Base-by-base conservation (phyloP, 2,113 vertebrate genomes). In the Nestor notabilis region DNA sequence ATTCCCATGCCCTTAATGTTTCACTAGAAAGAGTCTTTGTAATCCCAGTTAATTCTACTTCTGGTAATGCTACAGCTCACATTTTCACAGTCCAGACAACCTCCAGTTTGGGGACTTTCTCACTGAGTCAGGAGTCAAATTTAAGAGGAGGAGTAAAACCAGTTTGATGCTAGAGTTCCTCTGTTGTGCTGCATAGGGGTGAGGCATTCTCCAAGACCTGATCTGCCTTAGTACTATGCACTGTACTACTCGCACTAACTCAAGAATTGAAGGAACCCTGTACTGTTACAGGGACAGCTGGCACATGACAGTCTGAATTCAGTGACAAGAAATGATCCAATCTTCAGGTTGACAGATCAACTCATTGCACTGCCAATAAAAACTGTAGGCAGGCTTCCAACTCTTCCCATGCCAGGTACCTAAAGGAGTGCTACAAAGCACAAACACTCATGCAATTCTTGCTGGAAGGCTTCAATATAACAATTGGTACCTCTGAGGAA, bases 361-460 rank as follows among this genome's bases (percentile, higher is more conserved):
- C 53, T 83, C 33, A 87, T 4, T 52, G 80, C 60, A 76, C 27
- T 75, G 70, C 83, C 61, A 95, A 49, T 72, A 89, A 90, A 80
- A 94, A 41, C 29, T 35, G 28, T 3, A 63, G 84, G 81, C 46
- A 93, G 43, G n/a, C 41, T 89, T 89, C 90, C 93, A 95, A 39
- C 29, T 83, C 29, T 53, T 83, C 18, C 50, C 13, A 9, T 14
- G 61, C 41, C 69, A 15, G 25, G 47, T 76, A 69, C 83, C 87
- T 89, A 50, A 58, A 93, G 46, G 8, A 92, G 61, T 27, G 50
- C 55, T 87, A 87, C 64, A 94, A 94, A 87, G 46, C 79, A 76
- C 88, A 95, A 68, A 92, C 79, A 86, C 17, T 37, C 52, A 68
- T 23, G 23, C 50, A 89, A 81, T 90, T 90, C 65, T 68, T 93